phyloP scores from a whole-genome alignment of 2,888 invertebrate species.

The Pedicia rivosa region DNA sequence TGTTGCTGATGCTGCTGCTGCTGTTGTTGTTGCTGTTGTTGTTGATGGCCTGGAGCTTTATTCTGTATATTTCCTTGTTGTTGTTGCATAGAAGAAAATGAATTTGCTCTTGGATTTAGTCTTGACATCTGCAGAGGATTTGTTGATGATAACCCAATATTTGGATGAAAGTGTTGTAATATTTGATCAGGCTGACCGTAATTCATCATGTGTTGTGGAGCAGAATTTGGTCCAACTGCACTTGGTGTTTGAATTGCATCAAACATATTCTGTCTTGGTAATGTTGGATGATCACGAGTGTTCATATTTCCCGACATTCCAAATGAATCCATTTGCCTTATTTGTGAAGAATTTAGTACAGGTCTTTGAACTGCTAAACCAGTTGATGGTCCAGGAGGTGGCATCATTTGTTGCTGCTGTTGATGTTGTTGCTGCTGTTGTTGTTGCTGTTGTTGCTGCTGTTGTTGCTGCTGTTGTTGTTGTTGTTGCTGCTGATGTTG shows the following conservation, averaged over 20 bases:
- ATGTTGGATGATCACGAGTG: constrained; percentile 12
- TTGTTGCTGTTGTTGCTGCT: not conserved
- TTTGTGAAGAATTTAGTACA: constrained; percentile 10
- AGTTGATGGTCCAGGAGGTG: constrained; percentile 15
- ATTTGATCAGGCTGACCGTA: constrained; percentile 12
- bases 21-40: constrained; percentile 1
- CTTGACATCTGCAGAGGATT: constrained; percentile 42
- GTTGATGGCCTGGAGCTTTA: not conserved
- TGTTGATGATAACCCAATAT: constrained; percentile 7
- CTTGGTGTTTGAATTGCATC: constrained; percentile 14
- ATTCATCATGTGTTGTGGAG: constrained; percentile 10
- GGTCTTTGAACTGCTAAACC: constrained; percentile 26
- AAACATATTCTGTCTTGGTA: constrained; percentile 10
- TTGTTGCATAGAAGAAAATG: constrained; percentile 33
- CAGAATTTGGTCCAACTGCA: constrained; percentile 19
- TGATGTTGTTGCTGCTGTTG: constrained; percentile 4
- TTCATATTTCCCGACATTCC: constrained; percentile 23
- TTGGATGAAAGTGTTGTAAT: constrained; percentile 15
- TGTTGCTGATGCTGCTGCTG: constrained; percentile 9
- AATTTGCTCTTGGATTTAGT: constrained; percentile 67
- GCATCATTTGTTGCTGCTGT: constrained; percentile 9
- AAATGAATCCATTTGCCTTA: constrained; percentile 18
- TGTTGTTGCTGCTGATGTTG: constrained; percentile 1
- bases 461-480: constrained; percentile 5
- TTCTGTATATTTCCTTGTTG: constrained; percentile 8